Conservation (phyloP, 2,888 invertebrate genomes). For the Euplexia lucipara region DNA sequence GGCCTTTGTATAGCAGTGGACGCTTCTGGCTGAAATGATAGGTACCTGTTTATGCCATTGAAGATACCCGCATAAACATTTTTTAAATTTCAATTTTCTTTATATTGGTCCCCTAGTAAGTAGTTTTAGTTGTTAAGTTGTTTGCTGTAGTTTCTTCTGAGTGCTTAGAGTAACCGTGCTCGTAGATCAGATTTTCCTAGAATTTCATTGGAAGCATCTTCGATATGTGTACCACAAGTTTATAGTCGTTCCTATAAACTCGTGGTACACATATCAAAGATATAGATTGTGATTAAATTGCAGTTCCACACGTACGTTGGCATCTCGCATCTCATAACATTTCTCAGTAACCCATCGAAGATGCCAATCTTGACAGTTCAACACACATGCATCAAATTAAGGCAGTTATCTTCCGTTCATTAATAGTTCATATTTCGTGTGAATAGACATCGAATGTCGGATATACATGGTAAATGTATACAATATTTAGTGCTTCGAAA, state of each 20-base stretch:
- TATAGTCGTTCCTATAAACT: no score
- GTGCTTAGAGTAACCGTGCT: neutral
- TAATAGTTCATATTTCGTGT: conserved; percentile 56
- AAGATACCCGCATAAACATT: conserved; percentile 1
- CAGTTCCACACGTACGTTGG: conserved; percentile 5
- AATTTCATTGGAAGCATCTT: neutral
- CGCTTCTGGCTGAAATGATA: no score
- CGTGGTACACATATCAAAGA: no score
- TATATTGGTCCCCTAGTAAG: no score
- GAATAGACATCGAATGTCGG: conserved; percentile 61
- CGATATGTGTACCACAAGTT: conserved; percentile 9
- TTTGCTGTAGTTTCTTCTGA: conserved; percentile 4
- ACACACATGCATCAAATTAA: conserved; percentile 53
- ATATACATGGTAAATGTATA: conserved; percentile 70
- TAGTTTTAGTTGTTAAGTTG: neutral
- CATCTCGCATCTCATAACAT: conserved; percentile 11
- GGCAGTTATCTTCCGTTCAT: conserved; percentile 46
- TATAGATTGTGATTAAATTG: conserved; percentile 18
- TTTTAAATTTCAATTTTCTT: neutral
- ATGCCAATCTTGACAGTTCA: conserved; percentile 32
- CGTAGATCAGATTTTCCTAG: neutral
- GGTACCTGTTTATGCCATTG: neutral
- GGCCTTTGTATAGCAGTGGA: no score
- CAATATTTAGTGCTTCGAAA: conserved; percentile 75
- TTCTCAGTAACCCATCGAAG: conserved; percentile 17